Evolutionary conservation across 2,888 invertebrate genomes (phyloP), one percentile per base, ranked within the genome.

Genomic region (Drosophila quinaria): DNA sequence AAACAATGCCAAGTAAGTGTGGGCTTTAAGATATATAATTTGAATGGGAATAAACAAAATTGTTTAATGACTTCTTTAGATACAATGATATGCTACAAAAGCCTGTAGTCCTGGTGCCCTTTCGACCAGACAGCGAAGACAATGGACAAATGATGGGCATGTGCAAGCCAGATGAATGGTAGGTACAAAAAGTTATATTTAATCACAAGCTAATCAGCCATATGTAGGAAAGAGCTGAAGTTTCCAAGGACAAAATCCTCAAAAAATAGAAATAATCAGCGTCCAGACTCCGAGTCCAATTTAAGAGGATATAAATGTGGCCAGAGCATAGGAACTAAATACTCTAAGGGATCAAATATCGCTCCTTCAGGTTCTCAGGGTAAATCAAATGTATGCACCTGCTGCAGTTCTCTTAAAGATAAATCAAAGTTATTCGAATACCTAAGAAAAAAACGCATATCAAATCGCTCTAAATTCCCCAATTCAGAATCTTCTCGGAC

Each of bases 101-200:
- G 17, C 76, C 74, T 6, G 33, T 69, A 0, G 41, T 69, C 0
- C 29, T 75, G 25, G 25, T 73, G 9, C 76, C 74, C 1, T 65
- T 59, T n/a, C 49, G 37, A 8, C 25, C 44, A 11, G 46, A 51
- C 13, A 31, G 1, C 10, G 6, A 44, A 5, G 2, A 9, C 11
- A 31, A 29, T 15, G 29, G n/a, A 1, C 25, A 35, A 19, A 39
- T 51, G 54, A 4, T 61, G 8, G 52, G 46, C 17, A 17, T 62
- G 9, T 59, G 65, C 17, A 39, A 76, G 15, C 65, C 74, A 31
- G 77, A 76, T 55, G 70, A 76, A 10, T 65, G 77, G 74, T 74
- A 41, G 59, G 64, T 33, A n/a, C 13, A 13, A 2, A 37, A 25
- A 25, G 3, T 9, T 2, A 9, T 11, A 2, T n/a, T 3, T 37